Evolutionary conservation across 2,888 invertebrate genomes (phyloP), one percentile per base, ranked within the genome.

Genomic region (Watsonalla cultraria): DNA sequence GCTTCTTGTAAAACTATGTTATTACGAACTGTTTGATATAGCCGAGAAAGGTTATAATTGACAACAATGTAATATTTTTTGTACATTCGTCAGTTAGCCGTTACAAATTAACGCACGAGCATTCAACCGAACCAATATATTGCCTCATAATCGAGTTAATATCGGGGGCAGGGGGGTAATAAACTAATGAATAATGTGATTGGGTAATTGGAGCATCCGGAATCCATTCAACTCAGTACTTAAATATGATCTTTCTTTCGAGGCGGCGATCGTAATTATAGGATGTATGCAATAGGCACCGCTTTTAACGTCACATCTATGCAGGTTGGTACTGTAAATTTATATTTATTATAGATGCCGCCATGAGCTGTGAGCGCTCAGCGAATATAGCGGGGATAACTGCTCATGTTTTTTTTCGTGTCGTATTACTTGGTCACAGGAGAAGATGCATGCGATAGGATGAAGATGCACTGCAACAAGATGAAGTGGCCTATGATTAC

Each of bases 141-240:
- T 61, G 67, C 61, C 60, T 56, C 61, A 60, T 70, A 70, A 65
- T 70, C 64, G 65, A 70, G 68, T 64, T 62, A 61, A 64, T 72
- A 74, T 37, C 14, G 37, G 49, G 49, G 70, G 74, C 71, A 74
- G 67, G 66, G 64, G 62, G 64, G 72, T 76, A 78, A 85, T 86
- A 86, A 86, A 82, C 69, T 80, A 76, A 84, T 84, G 78, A 82
- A 78, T 81, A 78, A 85, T 85, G 80, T 82, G 84, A 84, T 82
- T 75, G 74, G 72, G 75, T 86, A 84, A 88, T 84, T 80, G 80
- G 73, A 66, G 69, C 78, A 84, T 86, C 85, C 86, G 83, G 80
- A 66, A 65, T 59, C 69, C 64, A 62, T 70, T 73, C 70, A 59
- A 62, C 24, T 24, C 24, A 24, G 24, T 24, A 24, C 24, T 24